Conservation (phyloP, 2,113 vertebrate species). For the Crotophaga sulcirostris region DNA sequence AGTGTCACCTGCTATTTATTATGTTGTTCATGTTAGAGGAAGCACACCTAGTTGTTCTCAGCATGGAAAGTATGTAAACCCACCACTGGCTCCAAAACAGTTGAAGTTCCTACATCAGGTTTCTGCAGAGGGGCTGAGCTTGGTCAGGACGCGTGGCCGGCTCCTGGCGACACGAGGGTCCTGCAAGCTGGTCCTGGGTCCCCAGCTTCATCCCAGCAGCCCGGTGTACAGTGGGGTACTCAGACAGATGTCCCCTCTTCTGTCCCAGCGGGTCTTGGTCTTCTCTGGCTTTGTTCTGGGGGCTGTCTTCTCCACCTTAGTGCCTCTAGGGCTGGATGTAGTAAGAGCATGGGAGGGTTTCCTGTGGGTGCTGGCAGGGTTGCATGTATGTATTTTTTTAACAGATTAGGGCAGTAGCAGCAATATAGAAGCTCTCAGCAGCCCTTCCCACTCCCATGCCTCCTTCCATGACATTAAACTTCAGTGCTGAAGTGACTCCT, state of each 20-base stretch:
- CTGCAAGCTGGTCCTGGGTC: neutral
- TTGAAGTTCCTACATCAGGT: neutral
- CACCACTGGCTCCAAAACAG: neutral
- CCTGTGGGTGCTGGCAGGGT: neutral
- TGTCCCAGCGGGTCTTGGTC: neutral
- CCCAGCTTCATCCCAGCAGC: neutral
- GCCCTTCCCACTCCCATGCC: accelerated
- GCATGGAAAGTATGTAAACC: neutral
- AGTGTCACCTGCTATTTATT: neutral
- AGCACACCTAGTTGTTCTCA: neutral
- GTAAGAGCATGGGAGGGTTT: neutral
- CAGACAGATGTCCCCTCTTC: neutral
- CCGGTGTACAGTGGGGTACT: accelerated
- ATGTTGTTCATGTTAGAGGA: accelerated
- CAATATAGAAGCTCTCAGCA: neutral
- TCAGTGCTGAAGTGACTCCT: neutral
- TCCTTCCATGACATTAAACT: neutral
- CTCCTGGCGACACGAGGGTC: neutral
- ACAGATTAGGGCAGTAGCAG: neutral
- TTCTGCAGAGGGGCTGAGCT: accelerated
- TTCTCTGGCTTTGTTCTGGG: neutral
- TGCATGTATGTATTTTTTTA: accelerated
- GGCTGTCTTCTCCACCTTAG: neutral
- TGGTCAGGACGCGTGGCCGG: accelerated
- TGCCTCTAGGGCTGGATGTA: neutral